Percentiles rank a stretch among this genome's conserved stretches.
Evolutionary conservation across 2,113 vertebrate species (phyloP).

Genomic region (Pelodiscus sinensis): DNA sequence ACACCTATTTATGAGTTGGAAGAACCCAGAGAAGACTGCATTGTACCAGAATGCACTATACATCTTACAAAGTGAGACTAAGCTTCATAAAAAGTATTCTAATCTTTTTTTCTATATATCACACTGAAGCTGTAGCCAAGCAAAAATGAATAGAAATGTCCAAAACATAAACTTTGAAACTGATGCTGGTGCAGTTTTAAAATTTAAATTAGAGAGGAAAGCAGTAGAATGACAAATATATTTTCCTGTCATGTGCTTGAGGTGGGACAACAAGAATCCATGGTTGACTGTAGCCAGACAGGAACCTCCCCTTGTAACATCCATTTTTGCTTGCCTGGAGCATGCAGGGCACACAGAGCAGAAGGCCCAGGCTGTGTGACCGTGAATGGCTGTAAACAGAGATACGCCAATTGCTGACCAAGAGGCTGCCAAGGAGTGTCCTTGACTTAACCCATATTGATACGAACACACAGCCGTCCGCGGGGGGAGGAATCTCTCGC

Average conservation of each 20-base stretch:
- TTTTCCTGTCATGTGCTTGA: accelerated
- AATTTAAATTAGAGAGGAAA: neutral
- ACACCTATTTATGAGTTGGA: neutral
- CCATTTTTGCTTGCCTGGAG: too few species aligned
- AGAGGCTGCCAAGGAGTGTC: too few species aligned
- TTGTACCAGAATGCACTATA: neutral
- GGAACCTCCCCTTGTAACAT: too few species aligned
- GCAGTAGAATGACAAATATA: neutral
- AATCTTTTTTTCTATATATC: neutral
- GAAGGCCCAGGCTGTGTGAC: too few species aligned
- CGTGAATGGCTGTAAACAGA: too few species aligned
- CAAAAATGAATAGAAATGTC: neutral
- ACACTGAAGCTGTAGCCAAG: neutral
- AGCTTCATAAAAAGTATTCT: neutral
- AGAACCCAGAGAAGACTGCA: neutral
- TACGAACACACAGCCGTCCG: too few species aligned
- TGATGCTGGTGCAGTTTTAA: neutral
- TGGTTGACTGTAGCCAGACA: neutral
- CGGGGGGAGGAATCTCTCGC: too few species aligned
- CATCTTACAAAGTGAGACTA: neutral
- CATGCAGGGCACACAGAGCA: too few species aligned
- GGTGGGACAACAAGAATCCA: neutral
- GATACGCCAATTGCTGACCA: too few species aligned
- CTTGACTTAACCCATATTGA: too few species aligned
- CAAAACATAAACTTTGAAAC: neutral